A percentile compares a stretch with the other conserved stretches of the same genome.
Evolutionary conservation across 2,797 vertebrate genomes (phyloP).

Genomic region (Meriones psammophilus): DNA sequence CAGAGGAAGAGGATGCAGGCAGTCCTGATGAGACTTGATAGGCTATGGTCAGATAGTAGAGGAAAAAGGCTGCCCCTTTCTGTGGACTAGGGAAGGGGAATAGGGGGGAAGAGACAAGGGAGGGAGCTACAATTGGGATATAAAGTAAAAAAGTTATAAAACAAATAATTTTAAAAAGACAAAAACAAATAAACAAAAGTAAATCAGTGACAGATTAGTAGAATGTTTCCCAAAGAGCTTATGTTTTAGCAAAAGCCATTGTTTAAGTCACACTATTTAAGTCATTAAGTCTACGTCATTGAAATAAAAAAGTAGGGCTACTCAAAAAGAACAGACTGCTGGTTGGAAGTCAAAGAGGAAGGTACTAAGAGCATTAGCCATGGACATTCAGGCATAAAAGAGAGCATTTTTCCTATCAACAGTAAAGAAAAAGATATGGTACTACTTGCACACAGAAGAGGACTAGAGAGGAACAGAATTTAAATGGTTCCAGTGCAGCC

Average conservation of each 20-base stretch:
- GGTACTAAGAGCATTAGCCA: neutral
- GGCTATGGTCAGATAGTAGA: too few species aligned
- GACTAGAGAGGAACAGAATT: neutral
- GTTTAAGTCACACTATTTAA: neutral
- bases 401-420: neutral
- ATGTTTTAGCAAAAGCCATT: neutral
- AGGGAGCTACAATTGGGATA: too few species aligned
- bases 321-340: neutral
- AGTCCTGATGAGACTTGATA: too few species aligned
- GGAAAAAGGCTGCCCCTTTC: too few species aligned
- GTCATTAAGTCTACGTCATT: neutral
- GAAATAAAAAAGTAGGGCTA: neutral
- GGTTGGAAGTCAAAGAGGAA: neutral
- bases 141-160: too few species aligned
- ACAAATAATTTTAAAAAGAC: too few species aligned
- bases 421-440: neutral
- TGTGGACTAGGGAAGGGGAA: too few species aligned
- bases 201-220: neutral
- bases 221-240: neutral
- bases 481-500: conserved; percentile 25
- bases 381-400: neutral
- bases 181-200: neutral
- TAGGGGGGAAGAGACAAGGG: too few species aligned
- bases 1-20: too few species aligned
- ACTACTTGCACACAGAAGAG: neutral